Evolutionary conservation across 1,140 invertebrate species (phyloP), one percentile per base, ranked within the genome.

Genomic region (Eriosoma lanigerum): DNA sequence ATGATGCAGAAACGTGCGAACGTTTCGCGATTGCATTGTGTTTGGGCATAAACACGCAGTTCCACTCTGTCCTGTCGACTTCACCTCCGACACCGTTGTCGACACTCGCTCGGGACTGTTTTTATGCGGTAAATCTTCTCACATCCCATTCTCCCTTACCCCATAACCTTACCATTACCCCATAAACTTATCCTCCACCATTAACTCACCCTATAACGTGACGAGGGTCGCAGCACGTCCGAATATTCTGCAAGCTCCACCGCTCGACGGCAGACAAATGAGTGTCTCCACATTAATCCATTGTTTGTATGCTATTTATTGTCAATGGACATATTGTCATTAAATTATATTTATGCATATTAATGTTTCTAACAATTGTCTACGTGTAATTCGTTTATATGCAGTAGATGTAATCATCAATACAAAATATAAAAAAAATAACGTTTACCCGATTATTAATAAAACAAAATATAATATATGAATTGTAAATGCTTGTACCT

Each of bases 11-110:
- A 32, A 32, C 29, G 26, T 17, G 60, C 60, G 19, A 32, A 62
- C 60, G 29, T 62, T 15, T 62, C 60, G 19, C 60, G 60, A 62
- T 62, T 32, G 17, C 60, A 62, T 32, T 62, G 60, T 62, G 29
- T 62, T 32, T 10, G 8, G 2, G 3, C 17, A 32, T 26, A 62
- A 6, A 15, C 60, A 62, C 60, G 32, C 1, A 60, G 58, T 26
- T 6, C 56, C 24, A 24, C 56, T 24, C 24, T 12, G 24, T 26
- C 56, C 60, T n/a, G 3, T n/a, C 58, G 10, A 48, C 9, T 13
- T 48, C 1, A 10, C 4, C 26, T 17, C 17, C 19, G 15, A 29
- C 60, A 62, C 17, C 26, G 0, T 62, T 32, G 29, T 17, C 10
- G 60, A 38, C 60, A 62, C 29, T 29, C 29, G 17, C 15, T 24